Evolutionary conservation across 2,113 vertebrate species (phyloP).

Genomic region (Atractosteus spatula): DNA sequence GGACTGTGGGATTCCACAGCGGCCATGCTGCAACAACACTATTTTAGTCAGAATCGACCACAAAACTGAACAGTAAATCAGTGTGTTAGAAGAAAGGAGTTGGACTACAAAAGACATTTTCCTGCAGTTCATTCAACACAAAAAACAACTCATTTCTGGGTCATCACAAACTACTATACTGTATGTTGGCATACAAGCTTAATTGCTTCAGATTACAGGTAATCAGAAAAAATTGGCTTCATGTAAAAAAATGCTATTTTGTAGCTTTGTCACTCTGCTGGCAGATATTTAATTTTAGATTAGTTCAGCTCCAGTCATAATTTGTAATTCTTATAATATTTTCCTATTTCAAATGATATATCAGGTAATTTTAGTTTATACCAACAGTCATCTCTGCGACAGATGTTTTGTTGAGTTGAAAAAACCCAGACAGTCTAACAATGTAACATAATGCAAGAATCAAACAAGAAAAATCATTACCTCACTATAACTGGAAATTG

Average conservation of each 20-base stretch:
- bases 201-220: too few relatives aligned
- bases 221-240: too few relatives aligned
- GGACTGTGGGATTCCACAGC: slow-evolving; percentile 88
- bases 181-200: too few relatives aligned
- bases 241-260: too few relatives aligned
- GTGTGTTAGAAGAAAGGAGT: neutral
- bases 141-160: too few relatives aligned
- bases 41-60: neutral
- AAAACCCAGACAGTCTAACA: neutral
- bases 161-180: too few relatives aligned
- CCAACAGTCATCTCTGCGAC: neutral
- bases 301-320: too few relatives aligned
- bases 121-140: too few relatives aligned
- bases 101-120: neutral
- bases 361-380: neutral
- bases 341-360: neutral
- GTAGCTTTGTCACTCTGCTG: too few relatives aligned
- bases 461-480: neutral
- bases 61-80: neutral
- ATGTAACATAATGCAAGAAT: neutral
- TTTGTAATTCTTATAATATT: too few relatives aligned
- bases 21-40: slow-evolving; percentile 74
- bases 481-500: neutral
- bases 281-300: too few relatives aligned
- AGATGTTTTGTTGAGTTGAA: neutral